Conservation (phyloP, 2,888 invertebrate genomes). For the Noctua pronuba region DNA sequence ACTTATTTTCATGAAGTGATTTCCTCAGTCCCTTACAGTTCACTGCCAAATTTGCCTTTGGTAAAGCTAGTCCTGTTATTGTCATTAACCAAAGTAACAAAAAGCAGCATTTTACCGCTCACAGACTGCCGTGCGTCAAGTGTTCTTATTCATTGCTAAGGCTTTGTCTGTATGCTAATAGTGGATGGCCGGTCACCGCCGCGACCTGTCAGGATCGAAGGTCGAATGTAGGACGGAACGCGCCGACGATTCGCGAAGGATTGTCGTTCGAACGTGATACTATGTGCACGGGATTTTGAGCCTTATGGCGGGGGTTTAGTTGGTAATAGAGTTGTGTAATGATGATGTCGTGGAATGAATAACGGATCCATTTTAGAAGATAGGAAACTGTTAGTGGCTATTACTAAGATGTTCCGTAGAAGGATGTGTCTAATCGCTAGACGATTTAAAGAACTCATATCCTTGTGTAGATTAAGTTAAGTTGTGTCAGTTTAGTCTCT, state of each 20-base stretch:
- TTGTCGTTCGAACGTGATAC: conserved; percentile 67
- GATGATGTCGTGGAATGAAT: not conserved
- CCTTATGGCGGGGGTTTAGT: conserved; percentile 50
- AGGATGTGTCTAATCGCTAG: not conserved
- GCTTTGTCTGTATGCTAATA: conserved; percentile 89
- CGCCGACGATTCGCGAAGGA: conserved; percentile 68
- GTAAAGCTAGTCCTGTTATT: not conserved
- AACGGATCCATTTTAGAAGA: not conserved
- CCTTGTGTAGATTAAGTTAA: not conserved
- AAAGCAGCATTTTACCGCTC: conserved; percentile 76
- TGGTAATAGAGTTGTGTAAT: conserved; percentile 24
- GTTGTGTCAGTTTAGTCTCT: not conserved
- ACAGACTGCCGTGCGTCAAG: conserved; percentile 82
- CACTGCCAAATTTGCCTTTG: not conserved
- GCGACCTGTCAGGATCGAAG: conserved; percentile 86
- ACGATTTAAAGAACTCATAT: not conserved
- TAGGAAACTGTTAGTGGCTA: not conserved
- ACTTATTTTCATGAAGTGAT: not conserved
- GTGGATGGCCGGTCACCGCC: conserved; percentile 83
- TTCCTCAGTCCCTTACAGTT: not conserved
- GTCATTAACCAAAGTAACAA: not conserved
- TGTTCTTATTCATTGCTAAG: conserved; percentile 84
- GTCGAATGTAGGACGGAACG: conserved; percentile 85
- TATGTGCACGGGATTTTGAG: conserved; percentile 69
- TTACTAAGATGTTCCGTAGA: not conserved